Evolutionary conservation across 2,113 vertebrate genomes (phyloP), one percentile per base, ranked within the genome.

Genomic region (Brachionichthys hirsutus): DNA sequence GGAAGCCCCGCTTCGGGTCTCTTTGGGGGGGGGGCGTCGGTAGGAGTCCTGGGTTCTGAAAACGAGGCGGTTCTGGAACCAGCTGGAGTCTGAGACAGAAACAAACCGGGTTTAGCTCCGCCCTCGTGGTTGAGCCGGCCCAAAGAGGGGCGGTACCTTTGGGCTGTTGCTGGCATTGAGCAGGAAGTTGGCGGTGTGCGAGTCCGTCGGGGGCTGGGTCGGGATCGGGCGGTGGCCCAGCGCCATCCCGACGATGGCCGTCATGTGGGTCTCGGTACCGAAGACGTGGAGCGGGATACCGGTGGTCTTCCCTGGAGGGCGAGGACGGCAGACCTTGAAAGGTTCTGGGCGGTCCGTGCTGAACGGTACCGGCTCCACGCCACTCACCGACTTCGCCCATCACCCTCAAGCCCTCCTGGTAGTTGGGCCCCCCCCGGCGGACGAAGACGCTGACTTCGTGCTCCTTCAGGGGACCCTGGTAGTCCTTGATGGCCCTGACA

Each of bases 221-320:
- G 97, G 97, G 65, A 99, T 98, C 0, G 95, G 93, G 1, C 94
- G 90, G 48, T 96, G 93, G 22, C 97, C 97, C 1, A 99, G 81
- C 0, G 97, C 97, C 97, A 99, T 99, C 58, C 97, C 96, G 45
- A 98, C 97, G 0, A 99, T 99, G 0, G 96, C 97, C 0, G 96
- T 98, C 97, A 99, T 99, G 73, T 99, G 97, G 0, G 97, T 98
- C 82, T 99, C 97, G 0, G 96, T 99, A 57, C 97, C 97, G 51
- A 99, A 99, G 3, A 99, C 97, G 0, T 99, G 93, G 82, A 99
- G 98, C 15, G 97, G 97, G 81, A 99, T 98, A 16, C 97, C 96
- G 0, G 96, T 99, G 38, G 97, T 99, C 90, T 98, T 98, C 40
- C 96, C 97, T 96, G 78, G 50, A 30, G 8, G 8, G 5, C 24